Conservation (phyloP, 2,113 vertebrate genomes). For the Prinia subflava region DNA sequence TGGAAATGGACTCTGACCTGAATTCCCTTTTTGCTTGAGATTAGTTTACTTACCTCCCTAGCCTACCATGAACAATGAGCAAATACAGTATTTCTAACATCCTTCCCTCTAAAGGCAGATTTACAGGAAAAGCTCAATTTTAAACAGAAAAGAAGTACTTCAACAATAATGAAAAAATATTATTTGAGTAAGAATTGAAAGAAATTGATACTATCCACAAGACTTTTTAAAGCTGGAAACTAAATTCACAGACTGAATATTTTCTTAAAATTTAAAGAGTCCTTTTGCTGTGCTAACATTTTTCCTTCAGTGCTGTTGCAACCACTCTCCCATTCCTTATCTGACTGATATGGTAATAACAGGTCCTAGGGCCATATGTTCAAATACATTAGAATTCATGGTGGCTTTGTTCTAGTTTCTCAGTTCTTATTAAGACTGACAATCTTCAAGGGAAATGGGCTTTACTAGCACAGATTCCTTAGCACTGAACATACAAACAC, state of each 20-base stretch:
- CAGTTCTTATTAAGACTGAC: slow-evolving; percentile 31
- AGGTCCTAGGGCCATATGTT: slow-evolving; percentile 61
- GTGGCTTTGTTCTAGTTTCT: slow-evolving; percentile 51
- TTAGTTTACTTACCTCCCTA: neutral
- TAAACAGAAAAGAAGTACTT: neutral
- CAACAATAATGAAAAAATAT: neutral
- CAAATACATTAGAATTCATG: slow-evolving; percentile 66
- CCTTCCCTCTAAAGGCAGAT: neutral
- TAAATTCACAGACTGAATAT: slow-evolving; percentile 3
- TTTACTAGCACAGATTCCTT: slow-evolving; percentile 3
- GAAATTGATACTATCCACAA: neutral
- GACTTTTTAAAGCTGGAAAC: neutral
- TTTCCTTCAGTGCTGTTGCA: slow-evolving; percentile 45
- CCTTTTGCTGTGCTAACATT: slow-evolving; percentile 46
- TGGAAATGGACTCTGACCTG: slow-evolving; percentile 18
- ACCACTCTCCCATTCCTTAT: slow-evolving; percentile 51
- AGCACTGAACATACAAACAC: neutral
- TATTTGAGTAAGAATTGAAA: neutral
- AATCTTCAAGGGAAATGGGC: slow-evolving; percentile 22
- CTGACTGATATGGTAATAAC: slow-evolving; percentile 69
- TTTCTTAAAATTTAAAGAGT: slow-evolving; percentile 21
- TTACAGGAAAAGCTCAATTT: neutral
- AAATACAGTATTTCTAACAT: neutral
- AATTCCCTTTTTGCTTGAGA: neutral
- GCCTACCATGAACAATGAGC: neutral